Percentiles rank a stretch among this genome's conserved stretches.
phyloP scores from a whole-genome alignment of 2,797 vertebrate species.

The Amblyopsis hoosieri region DNA sequence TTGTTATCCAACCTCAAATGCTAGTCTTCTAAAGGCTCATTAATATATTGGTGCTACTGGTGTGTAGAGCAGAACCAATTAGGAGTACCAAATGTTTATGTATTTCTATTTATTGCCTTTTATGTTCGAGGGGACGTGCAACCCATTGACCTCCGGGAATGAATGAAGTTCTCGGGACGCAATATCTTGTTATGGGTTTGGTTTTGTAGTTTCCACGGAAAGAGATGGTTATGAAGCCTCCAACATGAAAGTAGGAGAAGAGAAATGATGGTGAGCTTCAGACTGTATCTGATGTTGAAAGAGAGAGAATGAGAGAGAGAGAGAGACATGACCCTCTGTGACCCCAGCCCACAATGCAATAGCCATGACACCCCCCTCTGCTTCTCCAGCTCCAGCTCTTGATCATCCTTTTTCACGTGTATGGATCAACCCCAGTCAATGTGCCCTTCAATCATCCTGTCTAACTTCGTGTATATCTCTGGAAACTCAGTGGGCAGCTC shows the following conservation, averaged over 20 bases:
- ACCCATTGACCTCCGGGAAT: too few relatives aligned
- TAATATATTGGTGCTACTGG: background rate
- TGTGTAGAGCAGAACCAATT: background rate
- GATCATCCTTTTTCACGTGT: background rate
- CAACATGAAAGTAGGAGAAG: background rate
- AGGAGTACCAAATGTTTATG: background rate
- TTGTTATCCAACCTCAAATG: constrained; percentile 34
- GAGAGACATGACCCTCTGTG: constrained; percentile 44
- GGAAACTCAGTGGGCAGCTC: constrained; percentile 6
- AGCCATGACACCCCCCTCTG: constrained; percentile 10
- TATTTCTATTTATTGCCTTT: too few relatives aligned
- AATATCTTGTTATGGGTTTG: too few relatives aligned
- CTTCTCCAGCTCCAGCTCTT: background rate
- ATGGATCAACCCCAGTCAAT: background rate
- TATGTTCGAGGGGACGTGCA: too few relatives aligned
- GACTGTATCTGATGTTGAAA: background rate
- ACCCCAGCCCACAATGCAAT: constrained; percentile 31
- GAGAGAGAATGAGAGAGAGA: background rate
- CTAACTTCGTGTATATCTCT: background rate
- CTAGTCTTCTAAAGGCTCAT: constrained; percentile 31
- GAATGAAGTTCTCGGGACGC: too few relatives aligned
- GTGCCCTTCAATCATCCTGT: background rate
- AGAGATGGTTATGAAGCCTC: too few relatives aligned
- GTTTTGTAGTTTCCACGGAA: too few relatives aligned
- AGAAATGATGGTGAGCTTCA: background rate